phyloP scores from a whole-genome alignment of 2,888 invertebrate genomes.

The Calameuta idolon region DNA sequence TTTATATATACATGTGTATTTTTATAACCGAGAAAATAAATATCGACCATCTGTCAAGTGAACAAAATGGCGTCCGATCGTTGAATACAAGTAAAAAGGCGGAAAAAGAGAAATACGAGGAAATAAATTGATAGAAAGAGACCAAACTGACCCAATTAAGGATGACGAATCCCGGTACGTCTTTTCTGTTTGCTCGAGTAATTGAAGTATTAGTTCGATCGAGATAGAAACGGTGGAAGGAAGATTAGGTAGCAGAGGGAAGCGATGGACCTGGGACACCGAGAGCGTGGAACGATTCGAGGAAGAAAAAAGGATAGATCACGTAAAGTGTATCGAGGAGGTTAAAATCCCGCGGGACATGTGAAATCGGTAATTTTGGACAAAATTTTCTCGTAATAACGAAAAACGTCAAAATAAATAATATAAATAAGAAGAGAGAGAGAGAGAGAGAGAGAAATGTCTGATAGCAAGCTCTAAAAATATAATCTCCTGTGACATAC shows the following conservation, averaged over 20 bases:
- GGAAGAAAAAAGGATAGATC: neutral
- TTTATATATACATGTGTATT: neutral
- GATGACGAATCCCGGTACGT: neutral
- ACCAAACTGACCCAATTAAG: neutral
- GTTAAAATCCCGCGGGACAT: neutral
- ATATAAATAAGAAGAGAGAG: neutral
- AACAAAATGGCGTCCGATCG: neutral
- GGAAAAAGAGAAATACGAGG: neutral
- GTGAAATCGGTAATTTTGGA: neutral
- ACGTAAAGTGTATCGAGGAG: neutral
- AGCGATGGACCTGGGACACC: neutral
- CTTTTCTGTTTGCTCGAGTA: conserved; percentile 40
- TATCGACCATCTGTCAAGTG: neutral
- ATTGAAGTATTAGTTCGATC: conserved; percentile 44
- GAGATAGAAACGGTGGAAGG: conserved; percentile 10
- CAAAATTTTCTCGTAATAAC: neutral
- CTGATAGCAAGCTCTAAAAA: neutral
- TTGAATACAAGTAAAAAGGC: neutral
- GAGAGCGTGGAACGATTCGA: neutral
- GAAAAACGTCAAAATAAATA: neutral
- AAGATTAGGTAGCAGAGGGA: neutral
- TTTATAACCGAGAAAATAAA: neutral
- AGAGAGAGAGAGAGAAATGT: neutral
- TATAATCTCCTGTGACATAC: neutral
- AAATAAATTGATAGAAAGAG: neutral